Evolutionary conservation across 2,888 invertebrate species (phyloP), one percentile per base, ranked within the genome.

Genomic region (Seladonia tumulorum): DNA sequence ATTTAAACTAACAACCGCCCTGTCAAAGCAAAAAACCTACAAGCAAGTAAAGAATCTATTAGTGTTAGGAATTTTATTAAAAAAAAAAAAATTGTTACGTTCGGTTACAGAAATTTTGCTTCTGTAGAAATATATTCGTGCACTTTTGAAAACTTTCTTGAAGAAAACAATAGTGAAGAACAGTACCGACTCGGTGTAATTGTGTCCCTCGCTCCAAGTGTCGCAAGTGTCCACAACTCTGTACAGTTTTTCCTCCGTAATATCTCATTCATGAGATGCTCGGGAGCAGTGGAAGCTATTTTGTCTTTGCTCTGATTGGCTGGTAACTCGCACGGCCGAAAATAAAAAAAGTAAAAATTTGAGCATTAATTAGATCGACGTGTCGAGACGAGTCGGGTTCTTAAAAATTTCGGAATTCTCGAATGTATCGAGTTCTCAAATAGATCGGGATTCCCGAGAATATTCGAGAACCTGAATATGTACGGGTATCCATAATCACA

Each of bases 1-100:
- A 63, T 78, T 80, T 25, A 60, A 78, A 84, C 66, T 84, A 39
- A 81, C 42, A 80, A 66, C 10, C 25, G 66, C 57, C 78, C 71
- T 66, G 35, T 83, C 63, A 22, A 76, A 76, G 42, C 53, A 47
- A 63, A 35, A 75, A 42, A 72, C 1, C 14, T 42, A 53, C 29
- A 76, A 77, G 22, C 42, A 22, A 74, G 8, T 57, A 57, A 82
- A 29, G 18, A 63, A 70, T 63, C 3, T 78, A 53, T 71, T 25
- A 25, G 35, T 35, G 18, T 72, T 81, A 45, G 10, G n/a, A 63
- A 63, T 22, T 42, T 63, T 76, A 42, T 45, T n/a, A 71, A 72
- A 76, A 76, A 29, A 14, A 1, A 63, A 29, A 25, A 29, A 63
- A 18, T 29, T 49, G 53, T 57, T 53, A 70, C 68, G 18, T 74